Evolutionary conservation across 2,888 invertebrate genomes (phyloP), one percentile per base, ranked within the genome.

Genomic region (Parelbella ahira): DNA sequence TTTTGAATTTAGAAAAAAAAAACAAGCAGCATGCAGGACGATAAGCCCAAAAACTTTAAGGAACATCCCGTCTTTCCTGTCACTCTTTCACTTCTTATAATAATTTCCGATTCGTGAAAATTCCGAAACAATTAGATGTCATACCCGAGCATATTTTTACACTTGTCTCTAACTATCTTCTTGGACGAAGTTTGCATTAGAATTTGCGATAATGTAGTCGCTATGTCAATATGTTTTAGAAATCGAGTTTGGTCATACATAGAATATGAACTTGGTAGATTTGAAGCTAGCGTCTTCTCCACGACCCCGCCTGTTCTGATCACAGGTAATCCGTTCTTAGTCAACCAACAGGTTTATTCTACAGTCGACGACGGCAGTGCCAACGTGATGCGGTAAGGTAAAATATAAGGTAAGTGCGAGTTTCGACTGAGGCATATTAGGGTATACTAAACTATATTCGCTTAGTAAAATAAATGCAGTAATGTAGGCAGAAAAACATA

Each of bases 151-250:
- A 79, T 81, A 75, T 77, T 72, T 77, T 71, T 75, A 76, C 66
- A 75, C 65, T 76, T 78, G 73, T 77, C 74, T 76, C 73, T 74
- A 76, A 75, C 75, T 75, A 77, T 77, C 71, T 68, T 75, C 71
- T 76, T 82, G 75, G 78, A 77, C 79, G 73, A 75, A 81, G 72
- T 82, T 82, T 78, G 77, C 79, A 80, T 81, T 86, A 86, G 83
- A 76, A 71, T 63, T 80, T 82, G 78, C 80, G 80, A 80, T 73
- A 63, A 74, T 63, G 83, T 87, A 86, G 83, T 81, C 78, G 83
- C 86, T 83, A 80, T 73, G 62, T 73, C 75, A 57, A 81, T 65
- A 78, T 80, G 70, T 72, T 74, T 79, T 82, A 84, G 84, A 73
- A 63, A 68, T 80, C 73, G 73, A 78, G 69, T 78, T 77, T 77